Conservation (phyloP, 2,888 invertebrate species). For the Punctoribates punctum region DNA sequence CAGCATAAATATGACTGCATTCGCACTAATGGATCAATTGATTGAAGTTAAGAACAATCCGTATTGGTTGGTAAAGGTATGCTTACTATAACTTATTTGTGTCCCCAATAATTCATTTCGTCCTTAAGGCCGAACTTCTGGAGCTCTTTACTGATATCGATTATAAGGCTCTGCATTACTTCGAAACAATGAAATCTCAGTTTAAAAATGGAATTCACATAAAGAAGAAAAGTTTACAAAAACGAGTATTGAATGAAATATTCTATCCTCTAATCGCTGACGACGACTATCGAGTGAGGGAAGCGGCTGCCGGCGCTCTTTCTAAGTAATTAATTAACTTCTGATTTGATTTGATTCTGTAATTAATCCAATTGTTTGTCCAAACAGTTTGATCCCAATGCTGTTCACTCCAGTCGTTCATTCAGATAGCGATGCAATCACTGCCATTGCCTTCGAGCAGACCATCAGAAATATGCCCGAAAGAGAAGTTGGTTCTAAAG, state of each 20-base stretch:
- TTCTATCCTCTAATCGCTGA: constrained; percentile 59
- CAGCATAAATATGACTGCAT: constrained; percentile 56
- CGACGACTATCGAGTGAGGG: constrained; percentile 43
- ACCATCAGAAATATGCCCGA: constrained; percentile 11
- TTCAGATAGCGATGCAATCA: constrained; percentile 36
- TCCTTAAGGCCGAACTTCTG: constrained; percentile 61
- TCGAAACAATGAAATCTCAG: constrained; percentile 52
- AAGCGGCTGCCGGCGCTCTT: constrained; percentile 29
- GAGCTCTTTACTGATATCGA: constrained; percentile 63
- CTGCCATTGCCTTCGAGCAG: neutral
- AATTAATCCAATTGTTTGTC: neutral
- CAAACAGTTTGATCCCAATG: constrained; percentile 12
- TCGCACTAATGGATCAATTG: constrained; percentile 62
- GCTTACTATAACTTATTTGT: too few relatives aligned
- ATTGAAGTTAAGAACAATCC: constrained; percentile 66
- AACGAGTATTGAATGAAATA: constrained; percentile 61
- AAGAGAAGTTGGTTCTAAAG: neutral
- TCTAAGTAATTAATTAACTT: neutral
- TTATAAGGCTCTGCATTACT: constrained; percentile 60
- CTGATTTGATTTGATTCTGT: neutral
- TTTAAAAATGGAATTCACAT: constrained; percentile 46
- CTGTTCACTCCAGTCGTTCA: constrained; percentile 17
- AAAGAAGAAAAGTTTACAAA: constrained; percentile 57
- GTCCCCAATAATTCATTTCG: constrained; percentile 40
- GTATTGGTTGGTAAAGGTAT: constrained; percentile 79